Conservation (phyloP, 1,140 invertebrate species). For the Caenorhabditis brenneri region DNA sequence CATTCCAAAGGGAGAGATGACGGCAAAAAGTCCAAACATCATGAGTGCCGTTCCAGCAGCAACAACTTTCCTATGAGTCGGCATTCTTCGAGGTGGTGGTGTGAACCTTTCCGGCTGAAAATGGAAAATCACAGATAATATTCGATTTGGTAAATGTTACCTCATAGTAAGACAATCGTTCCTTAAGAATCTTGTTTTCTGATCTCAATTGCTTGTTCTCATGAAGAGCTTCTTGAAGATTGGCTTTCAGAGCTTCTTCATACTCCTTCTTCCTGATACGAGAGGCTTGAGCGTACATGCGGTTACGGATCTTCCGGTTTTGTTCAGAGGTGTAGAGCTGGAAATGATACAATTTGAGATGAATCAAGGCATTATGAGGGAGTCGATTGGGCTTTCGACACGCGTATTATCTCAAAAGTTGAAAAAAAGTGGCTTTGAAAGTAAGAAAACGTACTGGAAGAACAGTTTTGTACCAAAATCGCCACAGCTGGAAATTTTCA, state of each 20-base stretch:
- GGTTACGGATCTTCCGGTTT: conserved; percentile 1
- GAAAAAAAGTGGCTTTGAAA: too few relatives aligned
- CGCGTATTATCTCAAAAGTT: too few relatives aligned
- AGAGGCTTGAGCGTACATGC: conserved; percentile 14
- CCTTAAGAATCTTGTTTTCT: not conserved
- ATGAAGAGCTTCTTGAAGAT: not conserved
- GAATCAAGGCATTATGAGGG: too few relatives aligned
- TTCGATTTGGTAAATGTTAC: not conserved
- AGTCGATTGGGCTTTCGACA: too few relatives aligned
- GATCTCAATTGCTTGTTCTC: not conserved
- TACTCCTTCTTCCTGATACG: not conserved
- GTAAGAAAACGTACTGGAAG: too few relatives aligned
- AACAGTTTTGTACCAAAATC: too few relatives aligned
- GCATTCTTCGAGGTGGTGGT: not conserved
- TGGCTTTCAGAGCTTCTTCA: not conserved
- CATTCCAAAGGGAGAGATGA: conserved; percentile 2
- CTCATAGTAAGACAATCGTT: not conserved
- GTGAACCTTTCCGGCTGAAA: not conserved
- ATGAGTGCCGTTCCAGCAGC: conserved; percentile 3
- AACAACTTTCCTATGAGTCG: not conserved
- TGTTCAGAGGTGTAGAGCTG: not conserved
- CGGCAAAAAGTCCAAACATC: conserved; percentile 14
- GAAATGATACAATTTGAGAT: not conserved
- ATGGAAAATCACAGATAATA: not conserved
- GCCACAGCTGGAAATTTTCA: too few relatives aligned